phyloP scores from a whole-genome alignment of 2,888 invertebrate genomes.

The Polydrusus tereticollis region DNA sequence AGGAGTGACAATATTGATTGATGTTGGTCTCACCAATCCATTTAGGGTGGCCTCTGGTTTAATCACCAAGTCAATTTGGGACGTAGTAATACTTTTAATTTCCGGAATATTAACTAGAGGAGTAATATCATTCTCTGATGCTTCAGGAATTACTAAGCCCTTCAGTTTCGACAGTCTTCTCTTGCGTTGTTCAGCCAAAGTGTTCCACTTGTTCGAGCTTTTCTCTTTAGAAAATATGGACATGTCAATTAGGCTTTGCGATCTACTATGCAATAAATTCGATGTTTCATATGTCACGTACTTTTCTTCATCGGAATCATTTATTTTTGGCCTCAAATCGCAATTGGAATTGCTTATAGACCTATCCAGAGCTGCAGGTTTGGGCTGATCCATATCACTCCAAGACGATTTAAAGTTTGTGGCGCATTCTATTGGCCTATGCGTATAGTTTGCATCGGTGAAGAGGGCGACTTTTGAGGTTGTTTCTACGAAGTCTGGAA shows the following conservation, averaged over 20 bases:
- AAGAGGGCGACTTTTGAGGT: constrained; percentile 33
- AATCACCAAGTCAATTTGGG: constrained; percentile 56
- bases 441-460: constrained; percentile 29
- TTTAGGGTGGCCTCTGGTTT: constrained; percentile 45
- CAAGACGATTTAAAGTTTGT: constrained; percentile 34
- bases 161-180: constrained; percentile 87
- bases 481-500: constrained; percentile 79
- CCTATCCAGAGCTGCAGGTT: constrained; percentile 37
- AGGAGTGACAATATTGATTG: constrained; percentile 30
- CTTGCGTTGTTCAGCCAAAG: constrained; percentile 84
- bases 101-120: constrained; percentile 84
- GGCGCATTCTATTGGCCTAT: constrained; percentile 15
- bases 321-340: constrained; percentile 55
- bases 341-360: constrained; percentile 56
- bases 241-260: constrained; percentile 69
- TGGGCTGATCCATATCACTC: constrained; percentile 28
- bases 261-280: constrained; percentile 64
- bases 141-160: constrained; percentile 90
- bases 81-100: constrained; percentile 75
- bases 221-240: constrained; percentile 58
- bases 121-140: constrained; percentile 65
- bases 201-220: constrained; percentile 72
- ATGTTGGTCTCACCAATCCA: neutral
- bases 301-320: constrained; percentile 51
- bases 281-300: constrained; percentile 51